Evolutionary conservation across 2,797 vertebrate genomes (phyloP).

Genomic region (Sorex maritimensis): DNA sequence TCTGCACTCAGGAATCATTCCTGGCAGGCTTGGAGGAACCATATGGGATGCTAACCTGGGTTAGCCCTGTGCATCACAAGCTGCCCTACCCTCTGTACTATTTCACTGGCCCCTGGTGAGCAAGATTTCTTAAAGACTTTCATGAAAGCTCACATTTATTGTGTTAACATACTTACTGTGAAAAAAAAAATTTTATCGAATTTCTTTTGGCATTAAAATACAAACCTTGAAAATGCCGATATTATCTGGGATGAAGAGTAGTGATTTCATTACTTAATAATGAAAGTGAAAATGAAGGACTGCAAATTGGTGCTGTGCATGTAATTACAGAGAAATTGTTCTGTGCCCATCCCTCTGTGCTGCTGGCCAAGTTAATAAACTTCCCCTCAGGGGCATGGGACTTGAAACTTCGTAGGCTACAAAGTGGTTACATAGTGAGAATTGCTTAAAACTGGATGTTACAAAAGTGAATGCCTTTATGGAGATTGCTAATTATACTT

Average conservation of each 20-base stretch:
- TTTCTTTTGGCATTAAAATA: conserved; percentile 60
- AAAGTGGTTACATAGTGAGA: neutral
- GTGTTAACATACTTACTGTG: neutral
- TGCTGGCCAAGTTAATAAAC: neutral
- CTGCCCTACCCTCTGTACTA: too few species aligned
- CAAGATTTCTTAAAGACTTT: conserved; percentile 52
- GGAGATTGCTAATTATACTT: conserved; percentile 56
- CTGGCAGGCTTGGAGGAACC: too few species aligned
- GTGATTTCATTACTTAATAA: conserved; percentile 55
- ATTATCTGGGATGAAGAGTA: neutral
- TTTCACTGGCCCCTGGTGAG: neutral
- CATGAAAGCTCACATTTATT: conserved; percentile 32
- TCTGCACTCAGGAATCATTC: too few species aligned
- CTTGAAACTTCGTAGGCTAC: neutral
- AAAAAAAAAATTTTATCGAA: conserved; percentile 36
- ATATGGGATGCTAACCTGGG: too few species aligned
- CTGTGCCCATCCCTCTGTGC: neutral
- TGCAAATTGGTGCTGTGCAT: rapidly evolving
- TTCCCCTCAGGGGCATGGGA: neutral
- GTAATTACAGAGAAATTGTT: neutral
- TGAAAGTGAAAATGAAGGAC: conserved; percentile 14
- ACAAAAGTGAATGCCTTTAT: neutral
- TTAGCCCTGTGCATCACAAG: too few species aligned
- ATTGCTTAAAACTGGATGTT: rapidly evolving
- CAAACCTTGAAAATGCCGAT: conserved; percentile 20